phyloP scores from a whole-genome alignment of 2,888 invertebrate genomes.

The Sminthurinus aureus region DNA sequence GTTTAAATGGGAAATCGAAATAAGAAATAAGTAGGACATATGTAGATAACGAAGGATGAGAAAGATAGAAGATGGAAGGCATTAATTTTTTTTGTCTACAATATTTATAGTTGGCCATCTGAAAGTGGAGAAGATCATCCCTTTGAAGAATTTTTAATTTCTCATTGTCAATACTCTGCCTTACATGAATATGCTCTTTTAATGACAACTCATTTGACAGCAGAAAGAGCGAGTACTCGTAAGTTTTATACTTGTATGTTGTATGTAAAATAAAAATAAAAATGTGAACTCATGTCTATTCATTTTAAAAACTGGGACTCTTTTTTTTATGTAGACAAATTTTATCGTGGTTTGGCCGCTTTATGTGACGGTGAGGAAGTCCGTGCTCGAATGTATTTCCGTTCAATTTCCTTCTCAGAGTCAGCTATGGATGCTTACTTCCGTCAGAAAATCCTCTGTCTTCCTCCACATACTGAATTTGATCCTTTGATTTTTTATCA shows the following conservation, averaged over 20 bases:
- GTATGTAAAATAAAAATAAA: neutral
- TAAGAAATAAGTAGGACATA: too few species aligned
- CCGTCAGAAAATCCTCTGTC: conserved; percentile 47
- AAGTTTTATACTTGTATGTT: too few species aligned
- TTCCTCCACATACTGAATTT: conserved; percentile 6
- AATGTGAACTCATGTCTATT: too few species aligned
- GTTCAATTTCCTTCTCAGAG: conserved; percentile 48
- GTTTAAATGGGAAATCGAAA: neutral
- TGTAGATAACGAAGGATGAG: too few species aligned
- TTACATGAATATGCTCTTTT: conserved; percentile 52
- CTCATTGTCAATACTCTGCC: conserved; percentile 54
- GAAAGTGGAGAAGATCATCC: conserved; percentile 53
- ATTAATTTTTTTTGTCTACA: neutral
- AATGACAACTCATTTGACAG: conserved; percentile 50
- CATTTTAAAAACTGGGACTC: conserved; percentile 12
- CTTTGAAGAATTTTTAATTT: conserved; percentile 57
- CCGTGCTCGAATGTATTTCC: conserved; percentile 48
- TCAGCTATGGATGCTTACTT: conserved; percentile 52
- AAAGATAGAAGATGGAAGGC: too few species aligned
- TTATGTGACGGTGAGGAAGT: conserved; percentile 53
- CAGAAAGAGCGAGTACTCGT: conserved; percentile 35
- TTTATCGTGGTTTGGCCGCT: conserved; percentile 50
- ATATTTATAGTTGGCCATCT: conserved; percentile 47
- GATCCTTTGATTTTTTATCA: conserved; percentile 34
- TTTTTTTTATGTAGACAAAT: conserved; percentile 47